Percentiles rank a stretch among this genome's conserved stretches.
Evolutionary conservation across 2,888 invertebrate species (phyloP).

Genomic region (Coronaproctus castanopsis): DNA sequence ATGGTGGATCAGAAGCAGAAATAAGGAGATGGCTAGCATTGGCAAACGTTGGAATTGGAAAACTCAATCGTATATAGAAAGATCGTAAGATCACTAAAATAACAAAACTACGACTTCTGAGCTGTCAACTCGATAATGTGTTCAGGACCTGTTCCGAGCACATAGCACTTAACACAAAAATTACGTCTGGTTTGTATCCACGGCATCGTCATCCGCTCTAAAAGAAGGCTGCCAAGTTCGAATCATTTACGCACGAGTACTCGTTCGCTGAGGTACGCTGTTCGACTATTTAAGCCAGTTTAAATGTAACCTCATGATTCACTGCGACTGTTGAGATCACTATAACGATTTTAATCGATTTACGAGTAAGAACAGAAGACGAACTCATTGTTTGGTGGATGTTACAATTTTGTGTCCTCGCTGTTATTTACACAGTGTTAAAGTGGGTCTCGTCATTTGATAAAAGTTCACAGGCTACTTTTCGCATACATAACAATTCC

Average conservation of each 20-base stretch:
- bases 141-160: neutral
- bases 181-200: neutral
- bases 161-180: neutral
- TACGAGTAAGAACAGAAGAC: neutral
- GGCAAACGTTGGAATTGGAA: no score
- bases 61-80: no score
- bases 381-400: neutral
- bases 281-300: neutral
- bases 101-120: no score
- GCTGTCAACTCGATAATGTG: neutral
- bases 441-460: no score
- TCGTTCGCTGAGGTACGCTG: neutral
- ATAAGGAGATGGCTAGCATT: no score
- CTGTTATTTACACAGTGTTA: no score
- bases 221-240: neutral
- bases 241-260: neutral
- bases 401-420: no score
- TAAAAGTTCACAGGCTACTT: no score
- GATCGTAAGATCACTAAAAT: no score
- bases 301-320: neutral
- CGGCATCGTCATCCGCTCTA: neutral
- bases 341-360: neutral
- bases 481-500: no score
- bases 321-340: neutral
- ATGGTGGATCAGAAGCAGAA: no score